A percentile compares a stretch with the other conserved stretches of the same genome.
Evolutionary conservation across 2,113 vertebrate species (phyloP).

Genomic region (Sardina pilchardus): DNA sequence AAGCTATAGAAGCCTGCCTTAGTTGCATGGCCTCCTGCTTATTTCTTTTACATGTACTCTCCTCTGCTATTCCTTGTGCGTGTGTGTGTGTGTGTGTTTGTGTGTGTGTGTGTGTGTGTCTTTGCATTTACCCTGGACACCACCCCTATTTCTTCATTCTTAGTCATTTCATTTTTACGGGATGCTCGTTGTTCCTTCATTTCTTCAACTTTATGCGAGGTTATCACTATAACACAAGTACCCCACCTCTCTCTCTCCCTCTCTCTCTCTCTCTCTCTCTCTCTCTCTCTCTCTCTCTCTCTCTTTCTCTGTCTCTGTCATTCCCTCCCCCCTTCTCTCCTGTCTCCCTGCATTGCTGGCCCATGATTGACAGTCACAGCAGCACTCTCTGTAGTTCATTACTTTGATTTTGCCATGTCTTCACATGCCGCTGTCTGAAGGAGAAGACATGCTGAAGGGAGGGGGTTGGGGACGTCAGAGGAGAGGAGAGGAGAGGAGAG

Average conservation of each 20-base stretch:
- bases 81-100: not conserved
- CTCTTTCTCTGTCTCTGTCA: constrained; percentile 24
- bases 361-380: constrained; percentile 47
- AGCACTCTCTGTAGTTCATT: constrained; percentile 55
- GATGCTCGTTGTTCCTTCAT: not conserved
- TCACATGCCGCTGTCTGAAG: constrained; percentile 48
- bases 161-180: not conserved
- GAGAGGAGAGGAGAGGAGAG: constrained; percentile 45
- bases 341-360: constrained; percentile 14
- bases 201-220: not conserved
- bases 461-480: constrained; percentile 45
- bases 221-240: no score
- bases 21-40: constrained; percentile 30
- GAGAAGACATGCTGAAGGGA: constrained; percentile 47
- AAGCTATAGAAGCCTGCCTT: constrained; percentile 53
- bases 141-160: constrained; percentile 7
- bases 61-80: not conserved
- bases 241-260: no score
- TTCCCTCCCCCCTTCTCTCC: constrained; percentile 21
- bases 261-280: constrained; percentile 19
- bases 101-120: no score
- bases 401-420: constrained; percentile 62
- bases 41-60: not conserved
- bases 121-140: not conserved
- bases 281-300: not conserved